Conservation (phyloP, 2,888 invertebrate genomes). For the Sacculina carcini region DNA sequence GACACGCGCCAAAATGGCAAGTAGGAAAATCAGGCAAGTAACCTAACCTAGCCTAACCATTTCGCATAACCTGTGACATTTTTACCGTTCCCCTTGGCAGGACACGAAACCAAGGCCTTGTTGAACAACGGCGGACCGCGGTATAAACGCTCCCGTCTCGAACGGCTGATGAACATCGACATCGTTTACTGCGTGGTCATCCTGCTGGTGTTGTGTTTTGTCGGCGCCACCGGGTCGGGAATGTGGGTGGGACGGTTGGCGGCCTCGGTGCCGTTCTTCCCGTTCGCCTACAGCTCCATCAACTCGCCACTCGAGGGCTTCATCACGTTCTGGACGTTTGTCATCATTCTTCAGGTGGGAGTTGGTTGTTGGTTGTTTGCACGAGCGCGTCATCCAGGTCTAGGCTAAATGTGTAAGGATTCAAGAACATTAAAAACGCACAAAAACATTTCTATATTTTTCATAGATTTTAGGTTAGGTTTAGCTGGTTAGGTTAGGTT, state of each 20-base stretch:
- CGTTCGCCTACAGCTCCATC: slow-evolving; percentile 6
- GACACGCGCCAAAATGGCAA: too few species aligned
- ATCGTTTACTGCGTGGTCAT: slow-evolving; percentile 48
- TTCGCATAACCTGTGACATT: not conserved
- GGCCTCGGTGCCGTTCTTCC: slow-evolving; percentile 10
- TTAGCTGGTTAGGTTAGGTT: too few species aligned
- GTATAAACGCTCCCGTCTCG: slow-evolving; percentile 71
- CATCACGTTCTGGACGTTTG: slow-evolving; percentile 77
- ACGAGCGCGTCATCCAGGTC: too few species aligned
- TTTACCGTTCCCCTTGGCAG: slow-evolving; percentile 20
- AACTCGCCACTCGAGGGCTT: slow-evolving; percentile 38
- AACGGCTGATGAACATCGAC: slow-evolving; percentile 80
- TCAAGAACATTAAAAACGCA: too few species aligned
- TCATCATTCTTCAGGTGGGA: slow-evolving; percentile 74
- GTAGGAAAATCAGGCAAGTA: too few species aligned
- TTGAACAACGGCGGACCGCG: slow-evolving; percentile 85
- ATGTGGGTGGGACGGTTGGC: slow-evolving; percentile 14
- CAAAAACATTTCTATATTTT: too few species aligned
- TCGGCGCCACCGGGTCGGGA: slow-evolving; percentile 22
- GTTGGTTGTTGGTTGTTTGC: too few species aligned
- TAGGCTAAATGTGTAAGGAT: too few species aligned
- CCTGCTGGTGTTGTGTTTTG: slow-evolving; percentile 24
- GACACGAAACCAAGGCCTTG: slow-evolving; percentile 94
- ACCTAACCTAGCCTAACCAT: too few species aligned
- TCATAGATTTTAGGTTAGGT: too few species aligned